Evolutionary conservation across 2,113 vertebrate genomes (phyloP).

Genomic region (Pungitius pungitius): DNA sequence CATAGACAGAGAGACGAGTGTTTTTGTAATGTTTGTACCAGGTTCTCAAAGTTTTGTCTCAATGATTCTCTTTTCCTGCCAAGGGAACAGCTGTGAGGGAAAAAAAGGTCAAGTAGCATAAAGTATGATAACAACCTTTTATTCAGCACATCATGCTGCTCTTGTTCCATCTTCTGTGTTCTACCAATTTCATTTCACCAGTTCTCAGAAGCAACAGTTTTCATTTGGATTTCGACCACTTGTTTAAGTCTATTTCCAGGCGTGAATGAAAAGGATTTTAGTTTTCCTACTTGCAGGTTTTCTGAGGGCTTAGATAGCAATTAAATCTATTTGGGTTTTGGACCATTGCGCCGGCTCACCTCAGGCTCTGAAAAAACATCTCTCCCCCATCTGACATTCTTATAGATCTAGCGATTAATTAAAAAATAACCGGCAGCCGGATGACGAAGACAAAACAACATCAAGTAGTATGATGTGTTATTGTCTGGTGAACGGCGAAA

Average conservation of each 20-base stretch:
- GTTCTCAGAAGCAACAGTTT: neutral
- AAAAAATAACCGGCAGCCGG: neutral
- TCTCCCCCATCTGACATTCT: neutral
- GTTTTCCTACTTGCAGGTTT: neutral
- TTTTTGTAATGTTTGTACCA: neutral
- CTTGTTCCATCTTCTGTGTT: neutral
- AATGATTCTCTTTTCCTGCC: neutral
- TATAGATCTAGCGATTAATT: neutral
- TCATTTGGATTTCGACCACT: neutral
- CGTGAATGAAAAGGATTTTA: neutral
- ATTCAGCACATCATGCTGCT: neutral
- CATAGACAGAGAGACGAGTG: neutral
- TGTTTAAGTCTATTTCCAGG: neutral
- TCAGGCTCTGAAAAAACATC: neutral
- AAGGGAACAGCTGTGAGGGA: constrained; percentile 15
- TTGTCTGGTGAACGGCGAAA: neutral
- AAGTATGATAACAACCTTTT: constrained; percentile 2
- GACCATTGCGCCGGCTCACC: neutral
- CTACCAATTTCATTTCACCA: neutral
- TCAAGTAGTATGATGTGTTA: neutral
- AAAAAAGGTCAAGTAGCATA: constrained; percentile 19
- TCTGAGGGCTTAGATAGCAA: neutral
- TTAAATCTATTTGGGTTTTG: neutral
- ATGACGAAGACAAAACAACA: neutral
- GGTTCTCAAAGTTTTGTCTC: neutral